phyloP scores from a whole-genome alignment of 1,140 invertebrate species.

The Coelopa frigida region DNA sequence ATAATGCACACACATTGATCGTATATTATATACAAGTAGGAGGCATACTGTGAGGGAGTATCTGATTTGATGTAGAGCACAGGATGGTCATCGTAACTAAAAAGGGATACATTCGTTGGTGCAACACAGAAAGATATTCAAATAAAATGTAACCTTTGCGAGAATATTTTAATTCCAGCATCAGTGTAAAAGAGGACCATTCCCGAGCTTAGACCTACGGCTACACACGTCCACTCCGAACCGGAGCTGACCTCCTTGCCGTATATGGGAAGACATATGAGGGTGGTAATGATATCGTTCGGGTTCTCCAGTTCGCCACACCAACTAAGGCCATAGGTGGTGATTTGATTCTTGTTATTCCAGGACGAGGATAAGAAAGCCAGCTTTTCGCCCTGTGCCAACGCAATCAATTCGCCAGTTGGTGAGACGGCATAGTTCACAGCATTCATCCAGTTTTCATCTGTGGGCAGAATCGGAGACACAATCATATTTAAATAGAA shows the following conservation, averaged over 20 bases:
- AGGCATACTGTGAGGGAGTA: conserved; percentile 69
- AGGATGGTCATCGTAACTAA: conserved; percentile 66
- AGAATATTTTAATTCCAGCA: conserved; percentile 70
- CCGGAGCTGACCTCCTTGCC: conserved; percentile 30
- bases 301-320: conserved; percentile 48
- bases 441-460: conserved; percentile 63
- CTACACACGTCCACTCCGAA: conserved; percentile 88
- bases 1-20: conserved; percentile 68
- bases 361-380: conserved; percentile 61
- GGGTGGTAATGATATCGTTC: conserved; percentile 46
- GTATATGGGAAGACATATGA: conserved; percentile 49
- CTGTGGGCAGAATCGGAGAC: conserved; percentile 43
- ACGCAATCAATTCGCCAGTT: conserved; percentile 61
- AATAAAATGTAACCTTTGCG: conserved; percentile 54
- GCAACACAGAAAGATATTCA: not conserved
- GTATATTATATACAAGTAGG: conserved; percentile 66
- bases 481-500: conserved; percentile 4
- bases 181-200: conserved; percentile 85
- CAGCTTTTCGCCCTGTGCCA: conserved; percentile 59
- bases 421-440: conserved; percentile 66
- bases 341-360: conserved; percentile 48
- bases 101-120: not conserved
- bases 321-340: conserved; percentile 50
- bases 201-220: conserved; percentile 79
- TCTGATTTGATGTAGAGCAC: conserved; percentile 76